A percentile compares a stretch with the other conserved stretches of the same genome.
Conservation (phyloP, 2,888 invertebrate species). For the Cantharis lateralis region DNA sequence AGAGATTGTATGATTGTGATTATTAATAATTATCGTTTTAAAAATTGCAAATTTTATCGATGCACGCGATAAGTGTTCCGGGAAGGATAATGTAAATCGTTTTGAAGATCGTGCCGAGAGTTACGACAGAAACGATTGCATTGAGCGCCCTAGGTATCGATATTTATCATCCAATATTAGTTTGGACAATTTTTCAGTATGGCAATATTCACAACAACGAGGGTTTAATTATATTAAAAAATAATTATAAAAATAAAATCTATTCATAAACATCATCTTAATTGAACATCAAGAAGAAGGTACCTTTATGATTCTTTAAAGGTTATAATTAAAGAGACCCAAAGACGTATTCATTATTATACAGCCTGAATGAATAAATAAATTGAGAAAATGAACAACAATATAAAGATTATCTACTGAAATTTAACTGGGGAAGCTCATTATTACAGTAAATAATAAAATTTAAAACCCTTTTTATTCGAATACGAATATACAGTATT, state of each 20-base stretch:
- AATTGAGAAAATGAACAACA: not conserved
- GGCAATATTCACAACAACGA: not conserved
- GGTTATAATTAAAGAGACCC: not conserved
- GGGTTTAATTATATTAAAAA: not conserved
- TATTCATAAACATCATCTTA: not conserved
- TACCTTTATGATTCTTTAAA: not conserved
- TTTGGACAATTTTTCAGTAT: constrained; percentile 4
- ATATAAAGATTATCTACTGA: not conserved
- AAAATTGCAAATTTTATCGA: constrained; percentile 28
- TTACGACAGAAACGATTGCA: constrained; percentile 20
- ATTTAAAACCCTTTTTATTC: not conserved
- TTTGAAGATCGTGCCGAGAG: constrained; percentile 15
- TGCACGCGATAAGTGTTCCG: constrained; percentile 21
- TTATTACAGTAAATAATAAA: not conserved
- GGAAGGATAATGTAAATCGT: constrained; percentile 19
- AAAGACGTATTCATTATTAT: not conserved
- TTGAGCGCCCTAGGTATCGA: constrained; percentile 24
- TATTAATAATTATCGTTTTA: constrained; percentile 27
- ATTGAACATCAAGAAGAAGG: not conserved
- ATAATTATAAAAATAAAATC: not conserved
- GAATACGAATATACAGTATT: not conserved
- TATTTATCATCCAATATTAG: constrained; percentile 8
- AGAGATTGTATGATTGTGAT: constrained; percentile 25
- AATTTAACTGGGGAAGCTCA: not conserved
- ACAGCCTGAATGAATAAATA: no score